A percentile compares a stretch with the other conserved stretches of the same genome.
These are phyloP conservation scores for Serripes groenlandicus DNA, from an alignment of 2,888 invertebrate genomes.

Conservation along the genomic window DNA sequence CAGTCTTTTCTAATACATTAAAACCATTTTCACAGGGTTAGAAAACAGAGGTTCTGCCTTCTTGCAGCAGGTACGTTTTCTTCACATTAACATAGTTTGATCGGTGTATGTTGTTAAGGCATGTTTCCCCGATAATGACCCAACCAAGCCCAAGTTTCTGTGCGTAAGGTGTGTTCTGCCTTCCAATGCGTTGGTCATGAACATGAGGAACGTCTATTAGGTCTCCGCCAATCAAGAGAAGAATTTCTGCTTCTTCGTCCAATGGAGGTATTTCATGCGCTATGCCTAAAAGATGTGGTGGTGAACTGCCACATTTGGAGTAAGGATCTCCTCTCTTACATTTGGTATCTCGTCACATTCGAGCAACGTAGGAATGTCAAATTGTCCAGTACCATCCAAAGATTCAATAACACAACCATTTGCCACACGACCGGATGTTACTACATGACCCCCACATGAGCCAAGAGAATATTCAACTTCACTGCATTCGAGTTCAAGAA, in stretches of 20 bases:
- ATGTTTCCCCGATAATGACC: conserved; percentile 54
- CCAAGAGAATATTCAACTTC: conserved; percentile 14
- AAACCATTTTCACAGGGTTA: no score
- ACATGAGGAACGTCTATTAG: conserved; percentile 42
- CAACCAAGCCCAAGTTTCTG: conserved; percentile 46
- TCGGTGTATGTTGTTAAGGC: conserved; percentile 52
- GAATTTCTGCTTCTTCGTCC: not conserved
- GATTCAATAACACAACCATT: not conserved
- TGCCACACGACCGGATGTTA: not conserved
- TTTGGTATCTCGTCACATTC: conserved; percentile 50
- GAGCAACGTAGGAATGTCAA: conserved; percentile 28
- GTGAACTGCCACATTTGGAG: conserved; percentile 24
- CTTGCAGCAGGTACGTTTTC: no score
- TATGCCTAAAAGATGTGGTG: conserved; percentile 17
- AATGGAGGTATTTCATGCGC: not conserved
- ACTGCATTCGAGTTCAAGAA: conserved; percentile 14
- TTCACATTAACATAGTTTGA: conserved; percentile 27
- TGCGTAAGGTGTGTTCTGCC: conserved; percentile 39
- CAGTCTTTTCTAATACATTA: no score
- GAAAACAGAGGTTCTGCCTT: no score
- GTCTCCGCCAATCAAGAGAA: conserved; percentile 26
- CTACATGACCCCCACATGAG: not conserved
- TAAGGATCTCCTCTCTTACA: conserved; percentile 50
- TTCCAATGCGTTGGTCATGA: conserved; percentile 21
- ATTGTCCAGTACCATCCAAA: not conserved